Conservation (phyloP, 2,797 vertebrate genomes). For the Nyctalus aviator region DNA sequence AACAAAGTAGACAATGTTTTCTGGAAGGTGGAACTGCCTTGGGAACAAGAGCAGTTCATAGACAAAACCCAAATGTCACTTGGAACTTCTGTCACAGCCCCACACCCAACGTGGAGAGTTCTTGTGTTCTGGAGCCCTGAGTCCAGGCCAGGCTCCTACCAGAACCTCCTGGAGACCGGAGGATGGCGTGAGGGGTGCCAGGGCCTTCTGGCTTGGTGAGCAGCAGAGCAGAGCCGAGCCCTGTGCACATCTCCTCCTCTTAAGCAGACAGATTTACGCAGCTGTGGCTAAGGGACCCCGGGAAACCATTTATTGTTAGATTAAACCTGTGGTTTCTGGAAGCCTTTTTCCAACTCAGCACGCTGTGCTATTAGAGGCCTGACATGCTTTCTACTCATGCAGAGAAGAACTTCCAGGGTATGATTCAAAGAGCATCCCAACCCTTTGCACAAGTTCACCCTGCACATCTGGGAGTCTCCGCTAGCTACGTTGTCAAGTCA, state of each 20-base stretch:
- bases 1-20: not conserved
- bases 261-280: conserved; percentile 72
- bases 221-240: not conserved
- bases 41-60: not conserved
- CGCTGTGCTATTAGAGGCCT: conserved; percentile 67
- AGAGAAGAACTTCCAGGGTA: conserved; percentile 59
- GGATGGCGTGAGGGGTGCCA: not conserved
- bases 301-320: conserved; percentile 67
- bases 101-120: fast-evolving
- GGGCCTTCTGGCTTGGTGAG: not conserved
- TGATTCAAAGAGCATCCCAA: conserved; percentile 62
- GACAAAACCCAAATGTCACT: not conserved
- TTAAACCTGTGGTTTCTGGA: conserved; percentile 67
- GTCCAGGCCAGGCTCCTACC: not conserved
- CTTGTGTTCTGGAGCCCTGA: not conserved
- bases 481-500: not conserved
- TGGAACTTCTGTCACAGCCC: not conserved
- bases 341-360: conserved; percentile 72
- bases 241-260: not conserved
- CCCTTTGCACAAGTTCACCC: not conserved
- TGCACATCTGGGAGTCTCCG: conserved; percentile 16
- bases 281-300: conserved; percentile 58
- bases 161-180: not conserved
- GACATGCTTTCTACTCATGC: conserved; percentile 58
- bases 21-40: not conserved